Evolutionary conservation across 64 coral and sea anemone species (phyloP), one percentile per base, ranked within the genome.

Genomic region (Porites lutea): DNA sequence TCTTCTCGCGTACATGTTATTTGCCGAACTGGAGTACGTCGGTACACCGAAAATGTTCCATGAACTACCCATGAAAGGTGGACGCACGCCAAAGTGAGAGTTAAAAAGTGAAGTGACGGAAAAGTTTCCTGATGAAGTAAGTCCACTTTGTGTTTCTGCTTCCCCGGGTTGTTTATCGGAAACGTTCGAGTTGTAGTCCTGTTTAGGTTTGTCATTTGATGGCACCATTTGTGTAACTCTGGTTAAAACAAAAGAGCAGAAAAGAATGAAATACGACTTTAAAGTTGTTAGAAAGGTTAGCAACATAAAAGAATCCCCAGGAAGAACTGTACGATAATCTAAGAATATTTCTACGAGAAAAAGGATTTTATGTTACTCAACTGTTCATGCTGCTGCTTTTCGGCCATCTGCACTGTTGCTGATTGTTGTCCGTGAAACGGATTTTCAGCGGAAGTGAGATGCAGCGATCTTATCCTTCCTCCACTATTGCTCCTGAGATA

Each of bases 31-130:
- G 10, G 62, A 13, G 48, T 52, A 53, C 13, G 81, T 52, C 45
- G 95, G 88, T 13, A 97, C 92, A 13, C 95, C 95, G 21, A 97
- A 90, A 72, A 97, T 86, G 78, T 97, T 97, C 95, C 95, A 97
- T 4, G 90, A 88, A 13, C 87, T 91, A 20, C 92, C 89, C 4
- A 90, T 22, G 43, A 89, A 89, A 2, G 70, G 84, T 7, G 86
- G 65, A 20, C 74, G 71, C 52, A 58, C 81, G 58, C 87, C 91
- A 47, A 85, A 88, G 54, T 87, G 77, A 18, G 48, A 44, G 45
- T 91, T 91, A 61, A 94, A 97, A 18, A 97, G 82, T 20, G 87
- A 72, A 23, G 67, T 75, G 21, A 94, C 65, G 27, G 92, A 91
- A 71, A 91, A 97, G 78, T 91, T 97, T 64, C 95, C 95, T 5